phyloP scores from a whole-genome alignment of 2,113 vertebrate genomes.

The Rhagologus leucostigma region DNA sequence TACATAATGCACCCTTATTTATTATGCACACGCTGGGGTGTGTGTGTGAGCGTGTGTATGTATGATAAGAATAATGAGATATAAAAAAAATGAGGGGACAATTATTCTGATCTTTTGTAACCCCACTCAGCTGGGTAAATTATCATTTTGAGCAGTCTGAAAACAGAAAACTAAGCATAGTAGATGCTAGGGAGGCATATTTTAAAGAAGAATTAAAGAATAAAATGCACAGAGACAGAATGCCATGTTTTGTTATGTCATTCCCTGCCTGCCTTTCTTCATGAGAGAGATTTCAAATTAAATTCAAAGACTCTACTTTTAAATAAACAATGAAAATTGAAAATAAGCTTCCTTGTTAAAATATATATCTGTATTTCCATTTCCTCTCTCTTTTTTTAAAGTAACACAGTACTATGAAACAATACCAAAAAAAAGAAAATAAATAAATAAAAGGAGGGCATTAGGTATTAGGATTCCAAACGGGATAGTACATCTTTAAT shows the following conservation, averaged over 20 bases:
- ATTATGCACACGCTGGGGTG: neutral
- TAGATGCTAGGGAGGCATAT: neutral
- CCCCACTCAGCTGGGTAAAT: neutral
- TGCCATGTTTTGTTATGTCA: constrained; percentile 8
- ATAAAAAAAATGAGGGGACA: neutral
- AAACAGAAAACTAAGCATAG: neutral
- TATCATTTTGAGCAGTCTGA: constrained; percentile 1
- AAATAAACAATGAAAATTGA: neutral
- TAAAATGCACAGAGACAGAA: constrained; percentile 16
- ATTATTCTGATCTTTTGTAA: constrained; percentile 21
- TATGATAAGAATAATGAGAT: constrained; percentile 53
- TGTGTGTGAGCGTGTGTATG: neutral
- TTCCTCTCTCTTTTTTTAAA: neutral
- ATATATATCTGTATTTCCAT: neutral
- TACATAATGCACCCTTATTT: neutral
- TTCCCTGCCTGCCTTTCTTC: constrained; percentile 23
- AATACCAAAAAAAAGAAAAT: neutral
- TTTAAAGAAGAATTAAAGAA: constrained; percentile 26
- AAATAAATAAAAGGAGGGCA: neutral
- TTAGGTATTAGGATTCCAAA: constrained; percentile 55
- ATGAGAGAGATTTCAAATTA: neutral
- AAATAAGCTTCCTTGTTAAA: neutral
- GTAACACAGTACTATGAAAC: neutral
- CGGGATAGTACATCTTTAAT: constrained; percentile 53
- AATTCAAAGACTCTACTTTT: neutral